A percentile compares a stretch with the other conserved stretches of the same genome.
Conservation (phyloP, 2,888 invertebrate genomes). For the Erannis defoliaria region DNA sequence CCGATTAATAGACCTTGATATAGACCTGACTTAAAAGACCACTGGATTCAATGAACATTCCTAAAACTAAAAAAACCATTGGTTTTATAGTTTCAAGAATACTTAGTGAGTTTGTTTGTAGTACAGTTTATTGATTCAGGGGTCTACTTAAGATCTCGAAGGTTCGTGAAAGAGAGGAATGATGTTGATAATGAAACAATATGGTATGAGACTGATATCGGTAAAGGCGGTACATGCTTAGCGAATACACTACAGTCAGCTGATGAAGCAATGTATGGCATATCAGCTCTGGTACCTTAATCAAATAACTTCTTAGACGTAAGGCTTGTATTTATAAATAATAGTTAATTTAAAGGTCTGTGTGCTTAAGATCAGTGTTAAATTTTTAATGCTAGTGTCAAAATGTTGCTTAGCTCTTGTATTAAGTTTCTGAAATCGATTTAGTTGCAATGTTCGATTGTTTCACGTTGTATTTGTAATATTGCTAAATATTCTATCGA, state of each 20-base stretch:
- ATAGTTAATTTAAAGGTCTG: conserved; percentile 71
- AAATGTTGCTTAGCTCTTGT: conserved; percentile 72
- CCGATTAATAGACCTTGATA: conserved; percentile 19
- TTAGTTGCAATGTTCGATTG: conserved; percentile 81
- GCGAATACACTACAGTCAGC: conserved; percentile 54
- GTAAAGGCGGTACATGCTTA: conserved; percentile 57
- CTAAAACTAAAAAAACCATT: conserved; percentile 1
- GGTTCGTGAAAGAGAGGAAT: conserved; percentile 38
- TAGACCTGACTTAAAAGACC: conserved; percentile 13
- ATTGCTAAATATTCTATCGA: conserved; percentile 85
- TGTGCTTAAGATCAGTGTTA: conserved; percentile 80
- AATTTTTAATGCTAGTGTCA: conserved; percentile 63
- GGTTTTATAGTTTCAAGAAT: no score
- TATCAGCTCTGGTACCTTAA: conserved; percentile 57
- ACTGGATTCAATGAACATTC: neutral
- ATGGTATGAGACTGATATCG: conserved; percentile 62
- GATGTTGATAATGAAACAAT: conserved; percentile 49
- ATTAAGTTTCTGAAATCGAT: conserved; percentile 80
- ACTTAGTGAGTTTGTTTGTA: no score
- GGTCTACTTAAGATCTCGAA: conserved; percentile 11
- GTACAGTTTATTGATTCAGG: no score
- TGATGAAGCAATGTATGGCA: conserved; percentile 60
- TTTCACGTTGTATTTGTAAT: conserved; percentile 86
- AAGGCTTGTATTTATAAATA: conserved; percentile 52
- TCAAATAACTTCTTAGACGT: conserved; percentile 40